Base-by-base conservation (phyloP, 2,113 vertebrate genomes). In the Oryzias celebensis region DNA sequence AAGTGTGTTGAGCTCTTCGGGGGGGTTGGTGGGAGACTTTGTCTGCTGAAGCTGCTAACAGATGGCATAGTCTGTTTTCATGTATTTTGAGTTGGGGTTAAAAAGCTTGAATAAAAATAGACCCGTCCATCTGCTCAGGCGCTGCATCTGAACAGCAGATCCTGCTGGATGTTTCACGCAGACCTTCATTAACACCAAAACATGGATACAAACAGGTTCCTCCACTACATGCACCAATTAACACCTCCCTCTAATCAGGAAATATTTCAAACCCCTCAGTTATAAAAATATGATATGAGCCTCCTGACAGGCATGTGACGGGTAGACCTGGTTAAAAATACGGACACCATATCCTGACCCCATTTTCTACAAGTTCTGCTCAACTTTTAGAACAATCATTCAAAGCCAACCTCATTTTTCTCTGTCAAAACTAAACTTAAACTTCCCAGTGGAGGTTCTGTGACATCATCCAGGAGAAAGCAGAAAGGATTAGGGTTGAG, bases 61-160 rank as follows among this genome's bases (percentile, higher is more conserved):
- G 80, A 83, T 79, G 82, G 75, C 54, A 44, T 15, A 6, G 65
- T 79, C 75, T 77, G 62, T 70, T 81, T 79, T 65, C 62, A 71
- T 76, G 77, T 76, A 68, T 67, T 75, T 31, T 77, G 44, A 74
- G 58, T 68, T 75, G 82, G 81, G 77, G 85, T 84, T 85, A 81
- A 80, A 72, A 52, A 51, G 60, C 73, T 36, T 71, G 52, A 81
- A 68, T 68, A 50, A 68, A 81, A 78, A 81, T 68, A 78, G 74
- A 53, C n/a, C 7, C 0, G 8, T 31, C 83, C 81, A 85, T 83
- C 81, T 85, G 85, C 49, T 48, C n/a, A 10, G 16, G 12, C n/a
- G 47, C 20, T 6, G 47, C 20, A 20, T 52, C 52, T 44, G 47
- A 71, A 55, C 48, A 57, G 55, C 63, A 45, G 53, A 58, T 43